Evolutionary conservation across 1,140 invertebrate genomes (phyloP), one percentile per base, ranked within the genome.

Genomic region (Batillaria attramentaria): DNA sequence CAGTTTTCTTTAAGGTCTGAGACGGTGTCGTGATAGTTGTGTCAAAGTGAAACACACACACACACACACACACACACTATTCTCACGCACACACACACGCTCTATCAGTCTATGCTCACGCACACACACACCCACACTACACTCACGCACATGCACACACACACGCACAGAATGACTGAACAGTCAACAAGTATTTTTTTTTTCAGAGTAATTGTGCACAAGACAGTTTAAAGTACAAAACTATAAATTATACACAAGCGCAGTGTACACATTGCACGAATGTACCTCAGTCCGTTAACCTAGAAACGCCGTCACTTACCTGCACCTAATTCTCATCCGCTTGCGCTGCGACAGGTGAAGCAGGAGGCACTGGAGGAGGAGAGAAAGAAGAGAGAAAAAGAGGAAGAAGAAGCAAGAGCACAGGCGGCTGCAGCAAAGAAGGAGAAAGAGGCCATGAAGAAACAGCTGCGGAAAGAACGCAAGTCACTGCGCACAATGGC

Each of bases 401-500:
- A 97, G 85, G 95, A 95, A 80, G 94, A 94, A 31, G 96, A 97
- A 81, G 94, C 94, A 20, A 95, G 94, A 68, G 95, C 95, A 87
- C 94, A 94, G 84, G 93, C 95, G 72, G 96, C 97, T 79, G 94
- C 93, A 42, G 93, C 95, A 3, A 95, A 97, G 82, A 96, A 97
- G 82, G 96, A 98, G 88, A 94, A 96, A 77, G 91, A 91, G 77
- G 87, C 87, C 24, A 85, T 88, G 76, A 90, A 90, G 77, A 91
- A 89, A 83, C 77, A 83, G 50, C 60, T 90, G 20, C 90, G 91
- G 72, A 91, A 90, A 79, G 91, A 98, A 90, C 92, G 95, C 5
- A 98, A 99, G 92, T 93, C 93, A 16, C 91, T 99, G 3, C 91
- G 97, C 75, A 95, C 96, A 86, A 90, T 95, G 35, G 95, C 96